A percentile compares a stretch with the other conserved stretches of the same genome.
Conservation (phyloP, 2,888 invertebrate genomes). For the Macrophya alboannulata region DNA sequence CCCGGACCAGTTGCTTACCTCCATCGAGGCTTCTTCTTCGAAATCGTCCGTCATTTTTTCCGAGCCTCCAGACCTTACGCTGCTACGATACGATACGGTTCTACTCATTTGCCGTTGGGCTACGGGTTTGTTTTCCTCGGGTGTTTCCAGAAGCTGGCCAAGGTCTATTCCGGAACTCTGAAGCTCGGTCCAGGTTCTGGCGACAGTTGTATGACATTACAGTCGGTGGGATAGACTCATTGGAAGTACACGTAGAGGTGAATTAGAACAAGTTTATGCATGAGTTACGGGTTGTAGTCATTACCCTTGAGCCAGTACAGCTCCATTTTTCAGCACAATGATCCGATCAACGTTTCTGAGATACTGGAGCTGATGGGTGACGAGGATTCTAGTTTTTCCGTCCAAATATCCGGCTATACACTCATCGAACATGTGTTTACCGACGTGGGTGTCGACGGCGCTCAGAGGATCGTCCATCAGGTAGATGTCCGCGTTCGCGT, state of each 20-base stretch:
- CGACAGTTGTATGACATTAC: neutral
- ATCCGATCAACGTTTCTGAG: slow-evolving; percentile 77
- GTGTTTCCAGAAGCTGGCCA: slow-evolving; percentile 83
- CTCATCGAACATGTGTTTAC: slow-evolving; percentile 93
- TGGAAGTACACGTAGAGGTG: neutral
- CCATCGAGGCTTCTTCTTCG: slow-evolving; percentile 67
- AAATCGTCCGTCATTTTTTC: neutral
- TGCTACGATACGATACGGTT: slow-evolving; percentile 74
- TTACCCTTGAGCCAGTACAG: slow-evolving; percentile 72
- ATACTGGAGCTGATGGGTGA: slow-evolving; percentile 85
- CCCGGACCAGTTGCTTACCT: slow-evolving; percentile 64
- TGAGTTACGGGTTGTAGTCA: neutral
- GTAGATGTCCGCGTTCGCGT: slow-evolving; percentile 93
- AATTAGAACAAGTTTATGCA: neutral
- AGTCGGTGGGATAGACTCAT: neutral
- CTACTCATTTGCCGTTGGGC: slow-evolving; percentile 75
- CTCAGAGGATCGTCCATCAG: slow-evolving; percentile 95
- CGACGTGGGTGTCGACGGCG: slow-evolving; percentile 95
- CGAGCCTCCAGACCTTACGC: slow-evolving; percentile 68
- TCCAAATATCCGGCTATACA: slow-evolving; percentile 85
- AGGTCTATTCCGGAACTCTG: slow-evolving; percentile 90
- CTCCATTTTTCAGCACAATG: slow-evolving; percentile 76
- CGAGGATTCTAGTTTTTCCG: slow-evolving; percentile 82
- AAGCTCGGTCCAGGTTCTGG: slow-evolving; percentile 85
- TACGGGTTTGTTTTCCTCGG: slow-evolving; percentile 67